These are phyloP conservation scores for Macrophya annulata DNA, from an alignment of 2,888 invertebrate genomes.

Conservation along the genomic window DNA sequence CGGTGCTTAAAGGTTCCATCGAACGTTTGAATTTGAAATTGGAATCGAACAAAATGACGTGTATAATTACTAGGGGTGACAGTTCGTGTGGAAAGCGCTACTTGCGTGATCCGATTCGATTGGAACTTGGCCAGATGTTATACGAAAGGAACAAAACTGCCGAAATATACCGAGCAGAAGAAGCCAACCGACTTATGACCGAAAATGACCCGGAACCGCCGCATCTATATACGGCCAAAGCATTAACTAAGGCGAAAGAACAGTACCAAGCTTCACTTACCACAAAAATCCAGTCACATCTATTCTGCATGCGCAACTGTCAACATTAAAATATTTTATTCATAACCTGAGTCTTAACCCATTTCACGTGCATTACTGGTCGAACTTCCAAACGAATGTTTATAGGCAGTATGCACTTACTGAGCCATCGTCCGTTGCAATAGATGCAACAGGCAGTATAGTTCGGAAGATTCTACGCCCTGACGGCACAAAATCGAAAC, in stretches of 20 bases:
- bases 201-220: not conserved
- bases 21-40: not conserved
- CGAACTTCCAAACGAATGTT: conserved; percentile 59
- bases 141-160: conserved; percentile 14
- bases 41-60: conserved; percentile 36
- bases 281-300: conserved; percentile 56
- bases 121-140: conserved; percentile 51
- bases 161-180: not conserved
- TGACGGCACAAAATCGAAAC: conserved; percentile 2
- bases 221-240: not conserved
- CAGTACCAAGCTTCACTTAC: not conserved
- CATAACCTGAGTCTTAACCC: conserved; percentile 58
- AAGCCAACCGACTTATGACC: conserved; percentile 52
- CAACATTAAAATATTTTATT: conserved; percentile 48
- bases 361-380: conserved; percentile 62
- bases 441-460: conserved; percentile 9
- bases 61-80: not conserved
- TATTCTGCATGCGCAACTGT: conserved; percentile 38
- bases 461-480: not conserved
- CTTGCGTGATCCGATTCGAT: conserved; percentile 38
- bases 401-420: conserved; percentile 29
- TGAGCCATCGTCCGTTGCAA: not conserved
- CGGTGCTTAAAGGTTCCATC: not conserved
- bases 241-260: conserved; percentile 9
- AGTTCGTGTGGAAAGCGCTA: not conserved